Percentiles rank a stretch among this genome's conserved stretches.
Evolutionary conservation across 2,888 invertebrate species (phyloP).

Genomic region (Smittia sp.): DNA sequence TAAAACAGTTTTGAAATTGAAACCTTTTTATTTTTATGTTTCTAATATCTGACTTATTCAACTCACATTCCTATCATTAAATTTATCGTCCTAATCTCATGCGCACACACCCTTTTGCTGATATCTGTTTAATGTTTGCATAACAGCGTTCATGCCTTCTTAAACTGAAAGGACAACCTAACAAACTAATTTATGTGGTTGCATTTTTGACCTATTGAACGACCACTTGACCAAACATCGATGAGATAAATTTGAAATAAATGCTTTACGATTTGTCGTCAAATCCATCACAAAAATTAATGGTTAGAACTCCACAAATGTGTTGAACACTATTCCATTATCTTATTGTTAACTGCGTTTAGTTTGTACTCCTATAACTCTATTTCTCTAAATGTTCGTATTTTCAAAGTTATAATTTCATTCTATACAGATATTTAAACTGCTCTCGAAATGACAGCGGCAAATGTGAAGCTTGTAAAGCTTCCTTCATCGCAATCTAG

Average conservation of each 20-base stretch:
- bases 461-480: not conserved
- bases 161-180: not conserved
- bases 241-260: not conserved
- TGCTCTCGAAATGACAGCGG: not conserved
- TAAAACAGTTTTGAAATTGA: too few species aligned
- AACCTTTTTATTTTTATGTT: too few species aligned
- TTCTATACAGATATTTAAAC: slow-evolving; percentile 5
- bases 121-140: not conserved
- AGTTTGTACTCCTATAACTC: too few species aligned
- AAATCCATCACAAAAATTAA: too few species aligned
- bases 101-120: not conserved
- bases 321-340: too few species aligned
- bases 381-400: too few species aligned
- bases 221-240: not conserved
- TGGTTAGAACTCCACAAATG: too few species aligned
- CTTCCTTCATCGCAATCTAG: not conserved
- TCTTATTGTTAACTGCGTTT: too few species aligned
- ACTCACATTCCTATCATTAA: slow-evolving; percentile 1
- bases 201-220: not conserved
- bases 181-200: not conserved
- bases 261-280: too few species aligned
- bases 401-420: too few species aligned
- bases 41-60: slow-evolving; percentile 35
- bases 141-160: not conserved
- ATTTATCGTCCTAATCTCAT: not conserved